These are phyloP conservation scores for Myotis davidii DNA, from an alignment of 2,113 vertebrate species.

Conservation along the genomic window DNA sequence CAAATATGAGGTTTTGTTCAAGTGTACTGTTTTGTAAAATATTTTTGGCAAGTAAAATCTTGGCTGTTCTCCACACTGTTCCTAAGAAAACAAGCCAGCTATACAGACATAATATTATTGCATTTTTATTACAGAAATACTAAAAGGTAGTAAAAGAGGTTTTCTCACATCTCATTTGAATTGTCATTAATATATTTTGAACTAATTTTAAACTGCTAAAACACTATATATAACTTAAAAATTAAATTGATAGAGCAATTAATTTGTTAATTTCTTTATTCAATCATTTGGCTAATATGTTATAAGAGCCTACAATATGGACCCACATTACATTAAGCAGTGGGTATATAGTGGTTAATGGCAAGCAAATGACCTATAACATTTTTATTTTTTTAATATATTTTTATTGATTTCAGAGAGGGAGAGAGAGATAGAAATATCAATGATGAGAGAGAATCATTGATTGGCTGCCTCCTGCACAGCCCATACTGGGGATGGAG, in stretches of 20 bases:
- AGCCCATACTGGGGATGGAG: too few species aligned
- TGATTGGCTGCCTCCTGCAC: too few species aligned
- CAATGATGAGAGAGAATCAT: too few species aligned
- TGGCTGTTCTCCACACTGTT: not conserved
- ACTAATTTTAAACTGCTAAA: not conserved
- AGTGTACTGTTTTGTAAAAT: not conserved
- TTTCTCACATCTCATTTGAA: constrained; percentile 30
- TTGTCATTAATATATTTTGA: not conserved
- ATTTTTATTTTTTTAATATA: not conserved
- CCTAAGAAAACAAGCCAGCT: not conserved
- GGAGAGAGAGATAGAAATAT: too few species aligned
- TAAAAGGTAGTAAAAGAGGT: not conserved
- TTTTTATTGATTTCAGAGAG: too few species aligned
- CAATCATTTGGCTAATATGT: not conserved
- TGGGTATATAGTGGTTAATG: not conserved
- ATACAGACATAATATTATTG: not conserved
- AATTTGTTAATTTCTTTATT: constrained; percentile 19
- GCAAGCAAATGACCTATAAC: not conserved
- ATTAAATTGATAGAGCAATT: not conserved
- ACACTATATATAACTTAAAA: constrained; percentile 10
- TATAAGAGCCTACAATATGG: not conserved
- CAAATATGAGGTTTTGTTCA: not conserved
- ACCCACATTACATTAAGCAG: not conserved
- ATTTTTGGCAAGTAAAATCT: constrained; percentile 42
- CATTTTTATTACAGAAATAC: constrained; percentile 19